Evolutionary conservation across 2,797 vertebrate species (phyloP).

Genomic region (Sitta carolinensis): DNA sequence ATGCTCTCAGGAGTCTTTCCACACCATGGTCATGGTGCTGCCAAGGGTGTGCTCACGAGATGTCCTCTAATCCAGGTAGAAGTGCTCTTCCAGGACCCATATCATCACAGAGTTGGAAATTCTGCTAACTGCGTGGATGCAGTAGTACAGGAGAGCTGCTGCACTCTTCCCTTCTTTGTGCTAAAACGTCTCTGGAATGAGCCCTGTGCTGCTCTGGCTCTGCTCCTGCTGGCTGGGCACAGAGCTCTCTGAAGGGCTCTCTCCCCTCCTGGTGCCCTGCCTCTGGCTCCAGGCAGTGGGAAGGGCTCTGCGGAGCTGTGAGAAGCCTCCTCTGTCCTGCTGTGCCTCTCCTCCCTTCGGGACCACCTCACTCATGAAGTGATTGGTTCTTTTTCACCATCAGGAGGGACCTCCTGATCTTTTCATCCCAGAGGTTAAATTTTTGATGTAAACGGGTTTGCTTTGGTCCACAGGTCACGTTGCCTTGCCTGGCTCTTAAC

Average conservation of each 20-base stretch:
- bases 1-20: background rate
- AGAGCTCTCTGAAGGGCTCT: fast-evolving
- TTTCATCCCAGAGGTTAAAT: background rate
- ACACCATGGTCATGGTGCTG: background rate
- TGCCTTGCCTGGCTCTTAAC: background rate
- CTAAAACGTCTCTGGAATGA: background rate
- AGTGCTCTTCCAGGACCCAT: conserved; percentile 18
- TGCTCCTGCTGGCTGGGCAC: background rate
- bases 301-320: background rate
- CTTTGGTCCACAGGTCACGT: background rate
- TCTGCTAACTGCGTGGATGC: background rate
- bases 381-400: background rate
- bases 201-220: background rate
- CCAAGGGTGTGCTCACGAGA: background rate
- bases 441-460: fast-evolving
- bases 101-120: background rate
- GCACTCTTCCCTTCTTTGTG: background rate
- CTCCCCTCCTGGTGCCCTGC: background rate
- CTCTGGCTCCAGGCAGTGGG: background rate
- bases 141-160: background rate
- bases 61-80: background rate
- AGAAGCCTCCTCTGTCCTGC: background rate
- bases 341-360: background rate
- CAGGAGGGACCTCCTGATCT: background rate
- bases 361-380: background rate